Base-by-base conservation (phyloP, 2,797 vertebrate species). In the Sparidentex hasta region DNA sequence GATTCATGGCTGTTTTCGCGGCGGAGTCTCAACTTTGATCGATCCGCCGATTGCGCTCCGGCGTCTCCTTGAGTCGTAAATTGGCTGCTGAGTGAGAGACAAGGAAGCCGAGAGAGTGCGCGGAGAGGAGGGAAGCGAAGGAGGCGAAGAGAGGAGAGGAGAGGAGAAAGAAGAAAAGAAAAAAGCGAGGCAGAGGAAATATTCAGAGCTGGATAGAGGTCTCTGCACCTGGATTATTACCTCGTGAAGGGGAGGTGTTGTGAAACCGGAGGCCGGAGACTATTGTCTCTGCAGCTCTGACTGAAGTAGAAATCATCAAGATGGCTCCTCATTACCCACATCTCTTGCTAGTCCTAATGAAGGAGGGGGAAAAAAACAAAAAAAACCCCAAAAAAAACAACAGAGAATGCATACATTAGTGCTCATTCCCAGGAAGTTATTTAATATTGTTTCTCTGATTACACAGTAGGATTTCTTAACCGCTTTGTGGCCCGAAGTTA, bases 181-280 rank as follows among this genome's bases (percentile, higher is more conserved):
- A 56, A 58, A 21, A 29, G 27, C 13, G 51, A 50, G 52, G 29
- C 11, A 46, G 80, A 57, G 71, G 27, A 71, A 72, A 56, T n/a
- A 64, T 65, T 59, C 9, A 7, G 71, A 52, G 74, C 21, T 76
- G 76, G 65, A 59, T 9, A 46, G 73, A 63, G 55, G 51, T 52
- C 68, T 81, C 76, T 54, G 41, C 88, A 84, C 55, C 74, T 84
- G 83, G 56, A 81, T 83, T 91, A 88, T 86, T 84, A 80, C 82
- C 78, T 77, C 72, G 43, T 67, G 72, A 85, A 85, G 83, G 71
- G 25, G 58, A 84, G 69, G 87, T 71, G 83, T 65, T 75, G 84
- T 58, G 73, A n/a, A 74, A 88, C 61, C n/a, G n/a, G 78, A 78
- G 78, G 52, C 55, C 11, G 23, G 69, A 74, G 71, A 73, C 66